phyloP scores from a whole-genome alignment of 1,140 invertebrate genomes.

The Cydia fagiglandana region DNA sequence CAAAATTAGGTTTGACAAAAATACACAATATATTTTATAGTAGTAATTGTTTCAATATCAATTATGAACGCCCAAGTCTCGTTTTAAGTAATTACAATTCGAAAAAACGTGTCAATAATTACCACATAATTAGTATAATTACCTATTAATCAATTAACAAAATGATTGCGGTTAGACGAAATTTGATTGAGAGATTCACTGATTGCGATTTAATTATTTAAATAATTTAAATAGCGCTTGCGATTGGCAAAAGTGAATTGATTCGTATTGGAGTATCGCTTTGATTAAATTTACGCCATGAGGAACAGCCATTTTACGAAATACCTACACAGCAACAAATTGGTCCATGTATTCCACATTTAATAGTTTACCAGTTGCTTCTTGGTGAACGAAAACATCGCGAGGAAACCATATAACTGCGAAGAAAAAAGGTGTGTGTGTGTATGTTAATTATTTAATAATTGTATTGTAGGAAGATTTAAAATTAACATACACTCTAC shows the following conservation, averaged over 20 bases:
- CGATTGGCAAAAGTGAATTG: neutral
- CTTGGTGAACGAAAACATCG: too few relatives aligned
- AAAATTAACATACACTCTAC: too few relatives aligned
- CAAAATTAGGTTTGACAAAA: too few relatives aligned
- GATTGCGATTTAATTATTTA: neutral
- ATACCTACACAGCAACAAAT: too few relatives aligned
- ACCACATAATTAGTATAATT: neutral
- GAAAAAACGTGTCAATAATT: neutral
- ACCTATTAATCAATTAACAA: neutral
- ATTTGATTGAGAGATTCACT: neutral
- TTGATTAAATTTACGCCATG: too few relatives aligned
- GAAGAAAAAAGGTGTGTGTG: too few relatives aligned
- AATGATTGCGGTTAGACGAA: neutral
- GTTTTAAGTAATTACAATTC: neutral
- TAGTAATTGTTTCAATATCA: neutral
- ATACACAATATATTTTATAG: neutral
- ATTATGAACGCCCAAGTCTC: neutral
- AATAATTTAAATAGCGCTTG: neutral
- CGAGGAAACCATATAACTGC: too few relatives aligned
- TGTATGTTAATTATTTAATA: too few relatives aligned
- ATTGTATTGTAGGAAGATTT: too few relatives aligned
- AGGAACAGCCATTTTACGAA: too few relatives aligned
- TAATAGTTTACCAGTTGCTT: too few relatives aligned
- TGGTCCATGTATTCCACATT: too few relatives aligned
- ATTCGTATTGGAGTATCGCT: neutral